These are phyloP conservation scores for Laupala kohalensis DNA, from an alignment of 1,140 invertebrate species.

Conservation along the genomic window DNA sequence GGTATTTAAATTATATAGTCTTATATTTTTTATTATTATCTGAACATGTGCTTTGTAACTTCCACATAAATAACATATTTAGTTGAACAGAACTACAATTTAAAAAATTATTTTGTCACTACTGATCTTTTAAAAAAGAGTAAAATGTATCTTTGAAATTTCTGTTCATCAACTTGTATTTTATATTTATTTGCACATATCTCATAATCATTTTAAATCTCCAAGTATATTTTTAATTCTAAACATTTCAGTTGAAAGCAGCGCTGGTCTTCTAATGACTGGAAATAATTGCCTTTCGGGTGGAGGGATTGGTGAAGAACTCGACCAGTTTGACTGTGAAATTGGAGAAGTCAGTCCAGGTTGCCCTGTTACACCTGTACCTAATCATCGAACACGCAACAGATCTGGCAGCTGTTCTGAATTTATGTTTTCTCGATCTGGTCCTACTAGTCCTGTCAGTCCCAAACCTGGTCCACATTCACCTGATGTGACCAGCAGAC, in stretches of 20 bases:
- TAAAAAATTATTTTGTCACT: no score
- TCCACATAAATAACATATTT: no score
- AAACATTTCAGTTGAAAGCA: conserved; percentile 34
- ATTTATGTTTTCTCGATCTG: conserved; percentile 13
- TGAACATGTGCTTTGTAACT: no score
- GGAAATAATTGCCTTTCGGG: conserved; percentile 16
- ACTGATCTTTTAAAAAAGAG: no score
- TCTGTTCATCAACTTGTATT: no score
- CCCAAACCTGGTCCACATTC: conserved; percentile 10
- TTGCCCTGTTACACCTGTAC: not conserved
- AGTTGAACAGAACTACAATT: no score
- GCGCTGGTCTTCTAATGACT: conserved; percentile 45
- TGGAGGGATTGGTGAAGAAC: not conserved
- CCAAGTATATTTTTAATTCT: not conserved
- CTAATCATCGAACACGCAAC: conserved; percentile 12
- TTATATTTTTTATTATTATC: no score
- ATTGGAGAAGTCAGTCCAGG: not conserved
- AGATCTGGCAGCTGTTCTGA: conserved; percentile 23
- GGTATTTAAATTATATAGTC: no score
- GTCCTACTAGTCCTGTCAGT: conserved; percentile 13
- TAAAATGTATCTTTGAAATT: no score
- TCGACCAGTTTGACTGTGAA: not conserved
- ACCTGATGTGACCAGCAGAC: not conserved
- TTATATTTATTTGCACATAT: not conserved
- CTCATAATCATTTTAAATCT: not conserved